Evolutionary conservation across 2,797 vertebrate genomes (phyloP).

Genomic region (Gymnothorax reevesii): DNA sequence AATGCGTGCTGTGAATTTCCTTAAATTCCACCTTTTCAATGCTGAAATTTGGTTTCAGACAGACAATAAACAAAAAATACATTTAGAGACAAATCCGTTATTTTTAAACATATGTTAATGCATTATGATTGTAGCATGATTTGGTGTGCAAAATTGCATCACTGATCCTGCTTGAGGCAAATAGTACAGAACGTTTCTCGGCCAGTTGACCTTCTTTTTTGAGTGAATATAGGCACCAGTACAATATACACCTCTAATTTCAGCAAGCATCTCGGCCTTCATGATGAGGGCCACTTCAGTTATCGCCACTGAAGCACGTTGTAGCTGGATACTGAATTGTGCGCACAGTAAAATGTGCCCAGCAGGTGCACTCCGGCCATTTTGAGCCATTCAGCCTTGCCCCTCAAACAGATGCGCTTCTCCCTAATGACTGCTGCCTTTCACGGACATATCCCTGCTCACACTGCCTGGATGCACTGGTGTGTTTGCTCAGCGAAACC

Average conservation of each 20-base stretch:
- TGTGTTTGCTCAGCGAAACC: background rate
- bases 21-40: background rate
- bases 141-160: background rate
- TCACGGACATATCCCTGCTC: background rate
- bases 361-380: background rate
- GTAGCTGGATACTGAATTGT: background rate
- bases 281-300: too few species aligned
- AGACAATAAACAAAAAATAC: background rate
- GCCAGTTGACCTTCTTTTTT: background rate
- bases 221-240: background rate
- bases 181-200: background rate
- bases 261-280: background rate
- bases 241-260: background rate
- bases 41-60: background rate
- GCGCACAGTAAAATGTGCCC: background rate
- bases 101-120: background rate
- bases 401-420: background rate
- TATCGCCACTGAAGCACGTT: background rate
- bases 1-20: background rate
- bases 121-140: too few species aligned
- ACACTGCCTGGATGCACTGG: background rate
- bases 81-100: background rate
- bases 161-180: background rate
- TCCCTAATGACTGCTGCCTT: background rate
- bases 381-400: background rate